These are phyloP conservation scores for Magallana gigas DNA, from an alignment of 1,140 invertebrate species.

Conservation along the genomic window DNA sequence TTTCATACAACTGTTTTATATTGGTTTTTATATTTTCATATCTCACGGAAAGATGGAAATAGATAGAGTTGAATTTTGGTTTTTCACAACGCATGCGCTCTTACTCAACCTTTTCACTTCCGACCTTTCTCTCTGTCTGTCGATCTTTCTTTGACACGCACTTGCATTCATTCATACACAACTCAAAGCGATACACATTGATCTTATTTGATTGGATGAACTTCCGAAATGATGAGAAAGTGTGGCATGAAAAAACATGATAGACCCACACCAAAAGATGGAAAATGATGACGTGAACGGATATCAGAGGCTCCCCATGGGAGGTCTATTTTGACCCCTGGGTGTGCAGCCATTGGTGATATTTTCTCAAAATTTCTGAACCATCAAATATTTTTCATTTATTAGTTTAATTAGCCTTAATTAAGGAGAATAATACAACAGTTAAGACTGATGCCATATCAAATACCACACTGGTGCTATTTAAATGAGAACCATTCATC, in stretches of 20 bases:
- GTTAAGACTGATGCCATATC: too few species aligned
- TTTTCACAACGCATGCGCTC: neutral
- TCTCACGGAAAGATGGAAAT: too few species aligned
- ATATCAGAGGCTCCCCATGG: slow-evolving; percentile 44
- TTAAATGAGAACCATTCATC: too few species aligned
- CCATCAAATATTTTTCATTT: neutral
- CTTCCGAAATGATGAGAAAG: slow-evolving; percentile 50
- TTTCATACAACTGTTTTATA: too few species aligned
- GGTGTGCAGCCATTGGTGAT: slow-evolving; percentile 20
- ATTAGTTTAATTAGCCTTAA: too few species aligned
- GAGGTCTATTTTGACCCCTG: neutral
- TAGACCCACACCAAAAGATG: slow-evolving; percentile 45
- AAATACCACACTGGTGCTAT: too few species aligned
- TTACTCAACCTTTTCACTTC: neutral
- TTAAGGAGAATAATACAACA: too few species aligned
- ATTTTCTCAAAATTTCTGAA: neutral
- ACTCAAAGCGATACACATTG: slow-evolving; percentile 49
- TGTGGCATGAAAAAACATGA: slow-evolving; percentile 34
- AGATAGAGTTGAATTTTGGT: neutral
- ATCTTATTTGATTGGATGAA: slow-evolving; percentile 53
- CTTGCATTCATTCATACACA: neutral
- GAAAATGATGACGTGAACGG: slow-evolving; percentile 50
- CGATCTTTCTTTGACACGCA: neutral
- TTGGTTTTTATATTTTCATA: too few species aligned
- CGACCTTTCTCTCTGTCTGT: neutral